Percentiles rank a stretch among this genome's conserved stretches.
phyloP scores from a whole-genome alignment of 1,140 invertebrate genomes.

The Augochlora pura region DNA sequence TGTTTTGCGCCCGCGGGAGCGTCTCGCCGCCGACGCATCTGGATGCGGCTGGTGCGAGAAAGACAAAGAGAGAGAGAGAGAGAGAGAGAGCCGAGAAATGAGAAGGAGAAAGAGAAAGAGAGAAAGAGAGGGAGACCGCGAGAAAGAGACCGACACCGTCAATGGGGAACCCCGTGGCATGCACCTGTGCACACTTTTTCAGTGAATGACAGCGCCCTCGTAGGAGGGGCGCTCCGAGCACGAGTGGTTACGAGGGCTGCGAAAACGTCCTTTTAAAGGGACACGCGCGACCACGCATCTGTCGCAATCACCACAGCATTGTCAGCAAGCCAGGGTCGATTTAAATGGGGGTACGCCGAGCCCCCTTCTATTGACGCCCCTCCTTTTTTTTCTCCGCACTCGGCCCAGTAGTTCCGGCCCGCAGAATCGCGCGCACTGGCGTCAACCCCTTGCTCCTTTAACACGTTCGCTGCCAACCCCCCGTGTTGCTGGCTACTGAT shows the following conservation, averaged over 20 bases:
- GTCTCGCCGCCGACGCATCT: conserved; percentile 69
- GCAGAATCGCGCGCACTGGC: conserved; percentile 2
- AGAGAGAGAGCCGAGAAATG: neutral
- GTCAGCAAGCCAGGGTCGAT: conserved; percentile 57
- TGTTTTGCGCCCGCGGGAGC: conserved; percentile 55
- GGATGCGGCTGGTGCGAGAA: conserved; percentile 36
- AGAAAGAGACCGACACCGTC: conserved; percentile 30
- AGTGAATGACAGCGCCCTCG: conserved; percentile 43
- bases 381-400: neutral
- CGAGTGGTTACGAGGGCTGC: conserved; percentile 51
- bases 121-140: neutral
- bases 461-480: neutral
- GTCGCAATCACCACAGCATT: conserved; percentile 63
- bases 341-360: conserved; percentile 52
- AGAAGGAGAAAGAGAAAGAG: neutral
- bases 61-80: neutral
- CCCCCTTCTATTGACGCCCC: neutral
- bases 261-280: conserved; percentile 60
- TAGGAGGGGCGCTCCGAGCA: conserved; percentile 18
- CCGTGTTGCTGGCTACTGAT: neutral
- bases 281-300: conserved; percentile 60
- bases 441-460: conserved; percentile 6
- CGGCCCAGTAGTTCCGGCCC: conserved; percentile 2
- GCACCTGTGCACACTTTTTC: conserved; percentile 67
- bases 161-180: conserved; percentile 56